Percentiles rank a stretch among this genome's conserved stretches.
phyloP scores from a whole-genome alignment of 2,797 vertebrate species.

The Allobates femoralis region DNA sequence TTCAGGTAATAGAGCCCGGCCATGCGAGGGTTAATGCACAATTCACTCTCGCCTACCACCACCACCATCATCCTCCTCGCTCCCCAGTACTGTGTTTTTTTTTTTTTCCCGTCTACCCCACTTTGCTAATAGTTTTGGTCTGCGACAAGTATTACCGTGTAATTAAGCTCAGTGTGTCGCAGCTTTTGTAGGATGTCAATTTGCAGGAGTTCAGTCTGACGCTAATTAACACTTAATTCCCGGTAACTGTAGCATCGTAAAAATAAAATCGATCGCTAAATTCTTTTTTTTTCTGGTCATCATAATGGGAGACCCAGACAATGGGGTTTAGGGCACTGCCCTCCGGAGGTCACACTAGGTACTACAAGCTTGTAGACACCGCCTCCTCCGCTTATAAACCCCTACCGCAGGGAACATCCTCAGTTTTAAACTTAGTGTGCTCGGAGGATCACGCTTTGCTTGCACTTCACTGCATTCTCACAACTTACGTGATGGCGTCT shows the following conservation, averaged over 20 bases:
- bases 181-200: constrained; percentile 55
- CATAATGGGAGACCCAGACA: too few species aligned
- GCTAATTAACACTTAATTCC: constrained; percentile 59
- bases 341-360: too few species aligned
- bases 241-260: neutral
- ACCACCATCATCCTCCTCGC: constrained; percentile 9
- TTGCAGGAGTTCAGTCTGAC: constrained; percentile 40
- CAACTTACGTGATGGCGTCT: too few species aligned
- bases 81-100: neutral
- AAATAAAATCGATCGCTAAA: too few species aligned
- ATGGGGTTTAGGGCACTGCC: too few species aligned
- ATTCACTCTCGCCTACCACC: neutral
- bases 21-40: constrained; percentile 23
- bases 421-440: too few species aligned
- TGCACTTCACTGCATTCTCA: too few species aligned
- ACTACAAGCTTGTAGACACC: too few species aligned
- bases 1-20: constrained; percentile 82
- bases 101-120: constrained; percentile 17
- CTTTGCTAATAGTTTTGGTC: constrained; percentile 55
- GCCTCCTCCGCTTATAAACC: too few species aligned
- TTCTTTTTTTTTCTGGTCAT: too few species aligned
- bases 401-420: too few species aligned
- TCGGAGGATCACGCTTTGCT: too few species aligned
- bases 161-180: constrained; percentile 60
- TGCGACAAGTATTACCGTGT: constrained; percentile 56